A percentile compares a stretch with the other conserved stretches of the same genome.
Conservation (phyloP, 2,888 invertebrate genomes). For the Platypus cylindrus region DNA sequence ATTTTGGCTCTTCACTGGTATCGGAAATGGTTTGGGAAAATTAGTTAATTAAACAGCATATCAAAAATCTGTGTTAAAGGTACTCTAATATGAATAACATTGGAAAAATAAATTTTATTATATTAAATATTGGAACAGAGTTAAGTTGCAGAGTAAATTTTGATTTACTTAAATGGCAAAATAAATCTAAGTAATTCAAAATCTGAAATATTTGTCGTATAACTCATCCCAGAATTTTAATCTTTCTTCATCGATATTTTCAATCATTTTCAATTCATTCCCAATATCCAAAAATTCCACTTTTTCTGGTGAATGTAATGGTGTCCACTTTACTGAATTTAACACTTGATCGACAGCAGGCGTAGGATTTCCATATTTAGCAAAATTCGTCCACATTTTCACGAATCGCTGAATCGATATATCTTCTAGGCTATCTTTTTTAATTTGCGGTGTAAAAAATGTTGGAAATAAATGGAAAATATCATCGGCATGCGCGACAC, state of each 20-base stretch:
- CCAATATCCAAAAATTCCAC: constrained; percentile 26
- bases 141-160: too few relatives aligned
- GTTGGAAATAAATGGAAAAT: constrained; percentile 25
- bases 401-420: constrained; percentile 24
- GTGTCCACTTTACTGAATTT: constrained; percentile 24
- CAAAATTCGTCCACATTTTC: constrained; percentile 31
- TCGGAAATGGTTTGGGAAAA: too few relatives aligned
- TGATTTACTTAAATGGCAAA: too few relatives aligned
- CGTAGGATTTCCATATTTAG: constrained; percentile 25
- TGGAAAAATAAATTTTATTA: too few relatives aligned
- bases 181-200: neutral
- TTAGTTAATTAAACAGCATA: too few relatives aligned
- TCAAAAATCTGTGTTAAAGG: too few relatives aligned
- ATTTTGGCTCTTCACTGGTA: too few relatives aligned
- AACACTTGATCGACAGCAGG: constrained; percentile 19
- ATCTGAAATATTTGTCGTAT: constrained; percentile 15
- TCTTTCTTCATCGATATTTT: constrained; percentile 24
- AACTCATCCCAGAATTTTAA: constrained; percentile 27
- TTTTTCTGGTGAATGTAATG: constrained; percentile 19
- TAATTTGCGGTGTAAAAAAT: constrained; percentile 18
- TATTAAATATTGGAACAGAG: too few relatives aligned
- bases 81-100: too few relatives aligned
- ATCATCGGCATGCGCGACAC: constrained; percentile 29
- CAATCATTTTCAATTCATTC: constrained; percentile 19
- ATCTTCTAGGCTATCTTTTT: constrained; percentile 22